A percentile compares a stretch with the other conserved stretches of the same genome.
Evolutionary conservation across 64 coral and sea anemone genomes (phyloP).

Genomic region (Catalaphyllia jardinei): DNA sequence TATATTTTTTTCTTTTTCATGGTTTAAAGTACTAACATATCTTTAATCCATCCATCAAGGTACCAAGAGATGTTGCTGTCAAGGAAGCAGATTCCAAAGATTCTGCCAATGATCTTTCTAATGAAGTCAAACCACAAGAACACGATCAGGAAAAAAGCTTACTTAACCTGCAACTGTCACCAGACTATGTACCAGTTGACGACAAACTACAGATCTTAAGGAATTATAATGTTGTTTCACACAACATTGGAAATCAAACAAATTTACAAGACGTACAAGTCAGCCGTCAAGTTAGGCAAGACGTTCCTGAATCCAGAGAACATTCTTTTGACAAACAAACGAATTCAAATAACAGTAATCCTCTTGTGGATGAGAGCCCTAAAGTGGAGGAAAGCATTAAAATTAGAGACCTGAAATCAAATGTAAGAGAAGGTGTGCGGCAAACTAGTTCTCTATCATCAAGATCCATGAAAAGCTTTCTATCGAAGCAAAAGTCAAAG

Average conservation of each 20-base stretch:
- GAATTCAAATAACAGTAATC: background rate
- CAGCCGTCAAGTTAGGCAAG: background rate
- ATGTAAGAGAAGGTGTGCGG: background rate
- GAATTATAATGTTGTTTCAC: background rate
- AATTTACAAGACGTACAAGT: background rate
- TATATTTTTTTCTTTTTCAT: background rate
- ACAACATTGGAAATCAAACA: background rate
- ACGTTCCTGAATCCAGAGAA: background rate
- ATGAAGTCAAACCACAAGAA: background rate
- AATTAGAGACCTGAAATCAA: slow-evolving; percentile 53
- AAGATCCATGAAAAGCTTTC: slow-evolving; percentile 21
- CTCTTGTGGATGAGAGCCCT: background rate
- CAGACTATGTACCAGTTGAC: background rate
- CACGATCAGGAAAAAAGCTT: background rate
- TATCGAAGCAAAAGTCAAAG: slow-evolving; percentile 7
- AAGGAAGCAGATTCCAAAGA: slow-evolving; percentile 3
- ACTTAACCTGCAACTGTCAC: background rate
- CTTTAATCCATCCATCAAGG: slow-evolving; percentile 15
- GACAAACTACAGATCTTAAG: background rate
- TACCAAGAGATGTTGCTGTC: background rate
- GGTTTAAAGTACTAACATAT: background rate
- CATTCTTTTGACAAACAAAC: background rate
- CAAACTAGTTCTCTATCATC: background rate
- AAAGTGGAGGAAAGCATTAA: background rate
- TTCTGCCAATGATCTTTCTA: background rate